These are phyloP conservation scores for Herpetotheres cachinnans DNA, from an alignment of 2,113 vertebrate species.

Conservation along the genomic window DNA sequence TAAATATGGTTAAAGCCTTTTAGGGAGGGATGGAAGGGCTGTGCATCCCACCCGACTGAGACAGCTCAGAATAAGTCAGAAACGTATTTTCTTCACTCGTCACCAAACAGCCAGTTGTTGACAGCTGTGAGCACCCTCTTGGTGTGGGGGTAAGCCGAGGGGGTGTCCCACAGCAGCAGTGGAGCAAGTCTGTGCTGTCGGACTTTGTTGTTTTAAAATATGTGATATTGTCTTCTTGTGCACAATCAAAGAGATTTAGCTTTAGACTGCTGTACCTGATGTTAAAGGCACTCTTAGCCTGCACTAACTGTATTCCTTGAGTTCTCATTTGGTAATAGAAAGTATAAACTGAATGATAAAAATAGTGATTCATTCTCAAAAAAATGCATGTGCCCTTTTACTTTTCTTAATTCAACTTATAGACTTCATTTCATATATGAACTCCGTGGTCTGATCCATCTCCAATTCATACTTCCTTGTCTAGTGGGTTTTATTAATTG, in stretches of 20 bases:
- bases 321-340: not conserved
- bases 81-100: not conserved
- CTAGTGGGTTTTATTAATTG: not conserved
- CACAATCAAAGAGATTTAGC: not conserved
- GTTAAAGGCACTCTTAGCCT: not conserved
- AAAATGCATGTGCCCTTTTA: not conserved
- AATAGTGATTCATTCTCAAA: not conserved
- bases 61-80: not conserved
- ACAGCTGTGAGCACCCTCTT: not conserved
- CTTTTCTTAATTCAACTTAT: not conserved
- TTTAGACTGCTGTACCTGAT: rapidly evolving
- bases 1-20: rapidly evolving
- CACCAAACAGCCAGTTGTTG: not conserved
- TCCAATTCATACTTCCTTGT: not conserved
- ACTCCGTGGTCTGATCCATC: not conserved
- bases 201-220: not conserved
- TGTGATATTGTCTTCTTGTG: not conserved
- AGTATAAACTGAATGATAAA: not conserved
- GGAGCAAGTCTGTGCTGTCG: not conserved
- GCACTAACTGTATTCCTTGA: not conserved
- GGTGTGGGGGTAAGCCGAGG: rapidly evolving
- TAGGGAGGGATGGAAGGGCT: not conserved
- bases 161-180: not conserved
- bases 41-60: rapidly evolving
- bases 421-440: not conserved